Evolutionary conservation across 2,113 vertebrate genomes (phyloP).

Genomic region (Argyrosomus japonicus): DNA sequence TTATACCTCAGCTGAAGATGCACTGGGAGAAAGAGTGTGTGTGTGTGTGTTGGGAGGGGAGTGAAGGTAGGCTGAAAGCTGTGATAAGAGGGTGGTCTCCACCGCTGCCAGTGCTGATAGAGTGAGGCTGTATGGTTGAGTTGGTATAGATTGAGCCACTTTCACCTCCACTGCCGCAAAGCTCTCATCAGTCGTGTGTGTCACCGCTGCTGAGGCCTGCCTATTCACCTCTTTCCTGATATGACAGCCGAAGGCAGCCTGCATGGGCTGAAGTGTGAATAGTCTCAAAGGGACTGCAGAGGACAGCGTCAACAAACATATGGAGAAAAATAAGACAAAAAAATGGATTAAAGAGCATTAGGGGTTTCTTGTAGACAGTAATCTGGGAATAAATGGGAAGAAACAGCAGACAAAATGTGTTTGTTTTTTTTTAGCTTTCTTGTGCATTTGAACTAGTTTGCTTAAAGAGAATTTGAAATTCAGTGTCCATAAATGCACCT

Average conservation of each 20-base stretch:
- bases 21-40: neutral
- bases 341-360: neutral
- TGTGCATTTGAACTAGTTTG: neutral
- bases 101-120: conserved; percentile 31
- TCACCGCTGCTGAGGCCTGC: conserved; percentile 16
- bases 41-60: neutral
- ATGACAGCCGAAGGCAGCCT: conserved; percentile 11
- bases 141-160: conserved; percentile 45
- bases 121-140: conserved; percentile 43
- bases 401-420: neutral
- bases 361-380: neutral
- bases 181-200: conserved; percentile 42
- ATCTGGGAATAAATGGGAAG: neutral
- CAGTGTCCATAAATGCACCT: too few species aligned
- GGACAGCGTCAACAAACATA: neutral
- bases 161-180: conserved; percentile 30
- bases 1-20: conserved; percentile 33
- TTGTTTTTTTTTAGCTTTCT: neutral
- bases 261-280: neutral
- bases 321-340: neutral
- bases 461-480: neutral
- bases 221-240: conserved; percentile 24
- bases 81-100: conserved; percentile 45
- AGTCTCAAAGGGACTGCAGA: neutral
- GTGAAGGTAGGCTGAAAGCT: conserved; percentile 3